A percentile compares a stretch with the other conserved stretches of the same genome.
Conservation (phyloP, 2,888 invertebrate species). For the Xestobium rufovillosum region DNA sequence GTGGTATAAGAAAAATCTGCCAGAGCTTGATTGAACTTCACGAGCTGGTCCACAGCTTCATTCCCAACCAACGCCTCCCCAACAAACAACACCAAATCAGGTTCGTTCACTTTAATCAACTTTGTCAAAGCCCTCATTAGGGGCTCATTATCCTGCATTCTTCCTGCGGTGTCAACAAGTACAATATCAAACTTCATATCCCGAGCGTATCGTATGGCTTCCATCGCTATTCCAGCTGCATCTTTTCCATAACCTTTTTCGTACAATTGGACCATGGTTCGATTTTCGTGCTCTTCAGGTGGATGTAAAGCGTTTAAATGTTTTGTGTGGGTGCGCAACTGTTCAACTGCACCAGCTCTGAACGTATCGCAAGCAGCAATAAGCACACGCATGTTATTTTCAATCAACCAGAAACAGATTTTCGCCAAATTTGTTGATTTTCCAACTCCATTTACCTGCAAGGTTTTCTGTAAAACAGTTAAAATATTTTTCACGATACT, state of each 20-base stretch:
- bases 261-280: slow-evolving; percentile 86
- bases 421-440: slow-evolving; percentile 99
- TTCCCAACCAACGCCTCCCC: slow-evolving; percentile 99
- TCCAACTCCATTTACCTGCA: slow-evolving; percentile 81
- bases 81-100: slow-evolving; percentile 97
- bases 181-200: slow-evolving; percentile 84
- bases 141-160: slow-evolving; percentile 99
- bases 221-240: slow-evolving; percentile 96
- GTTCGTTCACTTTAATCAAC: slow-evolving; percentile 94
- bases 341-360: slow-evolving; percentile 98
- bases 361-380: slow-evolving; percentile 99
- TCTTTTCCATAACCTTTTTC: slow-evolving; percentile 99
- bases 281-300: slow-evolving; percentile 58
- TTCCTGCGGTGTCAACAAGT: slow-evolving; percentile 97
- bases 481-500: slow-evolving; percentile 13
- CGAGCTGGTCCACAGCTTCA: slow-evolving; percentile 98
- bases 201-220: slow-evolving; percentile 84
- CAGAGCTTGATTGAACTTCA: slow-evolving; percentile 96
- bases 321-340: slow-evolving; percentile 87
- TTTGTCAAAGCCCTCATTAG: slow-evolving; percentile 97
- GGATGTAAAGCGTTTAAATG: slow-evolving; percentile 94
- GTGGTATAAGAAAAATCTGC: slow-evolving; percentile 78
- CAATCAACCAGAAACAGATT: slow-evolving; percentile 98
- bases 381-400: slow-evolving; percentile 90
- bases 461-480: slow-evolving; percentile 41